phyloP scores from a whole-genome alignment of 2,888 invertebrate species.

The Coleophora deauratella region DNA sequence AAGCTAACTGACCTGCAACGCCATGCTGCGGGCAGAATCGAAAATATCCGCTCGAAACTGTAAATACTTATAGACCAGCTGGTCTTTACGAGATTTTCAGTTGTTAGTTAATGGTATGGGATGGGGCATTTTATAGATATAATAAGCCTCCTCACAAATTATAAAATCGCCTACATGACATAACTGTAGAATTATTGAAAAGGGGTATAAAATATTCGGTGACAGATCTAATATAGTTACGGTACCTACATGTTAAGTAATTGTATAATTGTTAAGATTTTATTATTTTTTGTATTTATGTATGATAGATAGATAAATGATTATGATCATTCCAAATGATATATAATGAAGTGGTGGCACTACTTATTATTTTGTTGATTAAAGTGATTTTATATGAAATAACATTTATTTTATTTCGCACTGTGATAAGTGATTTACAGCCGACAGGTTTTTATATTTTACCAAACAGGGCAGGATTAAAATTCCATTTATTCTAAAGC shows the following conservation, averaged over 20 bases:
- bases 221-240: constrained; percentile 11
- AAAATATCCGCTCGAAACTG: constrained; percentile 82
- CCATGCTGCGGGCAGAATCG: constrained; percentile 82
- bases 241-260: constrained; percentile 8
- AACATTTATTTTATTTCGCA: too few relatives aligned
- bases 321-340: constrained; percentile 46
- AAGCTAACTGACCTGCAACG: constrained; percentile 90
- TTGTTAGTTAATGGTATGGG: constrained; percentile 44
- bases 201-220: not conserved
- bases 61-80: constrained; percentile 53
- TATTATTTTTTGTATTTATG: constrained; percentile 22
- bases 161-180: not conserved
- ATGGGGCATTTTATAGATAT: constrained; percentile 30
- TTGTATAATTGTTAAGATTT: constrained; percentile 14
- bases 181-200: too few relatives aligned
- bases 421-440: too few relatives aligned
- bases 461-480: too few relatives aligned
- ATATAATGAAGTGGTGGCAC: constrained; percentile 25
- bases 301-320: not conserved
- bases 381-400: constrained; percentile 22
- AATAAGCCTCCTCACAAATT: not conserved
- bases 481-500: too few relatives aligned
- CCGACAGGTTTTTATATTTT: too few relatives aligned
- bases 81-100: constrained; percentile 11
- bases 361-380: constrained; percentile 27